A percentile compares a stretch with the other conserved stretches of the same genome.
These are phyloP conservation scores for Gisinianus flammeolus DNA, from an alignment of 2,888 invertebrate species.

Conservation along the genomic window DNA sequence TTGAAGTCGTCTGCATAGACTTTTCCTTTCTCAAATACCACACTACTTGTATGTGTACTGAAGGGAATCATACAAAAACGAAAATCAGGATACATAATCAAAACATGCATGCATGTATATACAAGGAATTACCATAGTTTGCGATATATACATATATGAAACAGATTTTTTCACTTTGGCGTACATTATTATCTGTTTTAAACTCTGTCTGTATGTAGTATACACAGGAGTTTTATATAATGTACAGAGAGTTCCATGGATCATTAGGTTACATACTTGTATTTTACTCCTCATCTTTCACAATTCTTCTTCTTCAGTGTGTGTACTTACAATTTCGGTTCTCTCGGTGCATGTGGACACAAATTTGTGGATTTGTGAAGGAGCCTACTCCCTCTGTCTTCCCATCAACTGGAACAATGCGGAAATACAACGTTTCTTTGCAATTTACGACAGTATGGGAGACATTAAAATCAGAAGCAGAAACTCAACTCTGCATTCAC, in stretches of 20 bases:
- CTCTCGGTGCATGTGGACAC: too few species aligned
- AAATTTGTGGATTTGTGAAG: too few species aligned
- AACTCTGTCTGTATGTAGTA: background rate
- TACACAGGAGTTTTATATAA: background rate
- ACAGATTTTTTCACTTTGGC: conserved; percentile 21
- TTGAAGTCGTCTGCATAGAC: too few species aligned
- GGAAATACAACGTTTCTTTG: conserved; percentile 32
- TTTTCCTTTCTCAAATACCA: background rate
- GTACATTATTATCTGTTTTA: background rate
- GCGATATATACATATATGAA: background rate
- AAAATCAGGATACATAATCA: background rate
- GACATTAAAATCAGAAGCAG: conserved; percentile 11
- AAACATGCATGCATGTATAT: background rate
- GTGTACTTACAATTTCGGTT: background rate
- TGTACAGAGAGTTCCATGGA: conserved; percentile 16
- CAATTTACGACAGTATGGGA: background rate
- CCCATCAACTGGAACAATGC: conserved; percentile 33
- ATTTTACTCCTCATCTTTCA: background rate
- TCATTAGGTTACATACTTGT: conserved; percentile 23
- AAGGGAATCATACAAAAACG: background rate
- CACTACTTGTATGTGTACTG: background rate
- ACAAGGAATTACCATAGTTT: background rate
- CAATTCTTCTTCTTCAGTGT: background rate
- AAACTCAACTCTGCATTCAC: too few species aligned
- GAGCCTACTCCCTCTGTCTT: conserved; percentile 34